Conservation (phyloP, 2,797 vertebrate genomes). For the Helicolenus hilgendorfi region DNA sequence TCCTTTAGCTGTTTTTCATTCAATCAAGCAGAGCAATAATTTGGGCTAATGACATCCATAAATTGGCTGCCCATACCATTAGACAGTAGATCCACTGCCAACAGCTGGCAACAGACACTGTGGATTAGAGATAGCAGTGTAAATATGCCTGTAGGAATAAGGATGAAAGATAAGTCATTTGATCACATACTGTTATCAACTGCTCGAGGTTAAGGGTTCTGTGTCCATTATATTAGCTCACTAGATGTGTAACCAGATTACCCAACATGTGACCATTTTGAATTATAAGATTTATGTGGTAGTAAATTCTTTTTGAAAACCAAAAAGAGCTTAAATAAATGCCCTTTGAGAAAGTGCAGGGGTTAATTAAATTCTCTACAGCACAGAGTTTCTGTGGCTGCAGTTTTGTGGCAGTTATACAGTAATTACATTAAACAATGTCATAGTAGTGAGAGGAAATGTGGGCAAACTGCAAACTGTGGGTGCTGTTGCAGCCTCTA, state of each 20-base stretch:
- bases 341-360: not conserved
- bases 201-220: not conserved
- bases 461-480: not conserved
- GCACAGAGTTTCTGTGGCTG: not conserved
- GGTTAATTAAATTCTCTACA: not conserved
- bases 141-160: slow-evolving; percentile 2
- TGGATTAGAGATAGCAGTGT: slow-evolving; percentile 21
- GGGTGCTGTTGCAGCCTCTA: not conserved
- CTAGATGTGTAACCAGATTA: not conserved
- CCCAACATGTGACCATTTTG: not conserved
- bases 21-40: slow-evolving; percentile 20
- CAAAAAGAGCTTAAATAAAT: not conserved
- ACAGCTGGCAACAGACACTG: slow-evolving; percentile 25
- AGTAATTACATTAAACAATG: not conserved
- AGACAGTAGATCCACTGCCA: slow-evolving; percentile 24
- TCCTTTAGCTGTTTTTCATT: slow-evolving; percentile 5
- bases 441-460: not conserved
- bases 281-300: not conserved
- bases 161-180: not conserved
- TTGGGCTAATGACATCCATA: slow-evolving; percentile 26
- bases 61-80: slow-evolving; percentile 19
- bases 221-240: not conserved
- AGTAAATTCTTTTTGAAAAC: not conserved
- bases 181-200: not conserved
- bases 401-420: not conserved